Evolutionary conservation across 2,888 invertebrate genomes (phyloP).

Genomic region (Aelia acuminata): DNA sequence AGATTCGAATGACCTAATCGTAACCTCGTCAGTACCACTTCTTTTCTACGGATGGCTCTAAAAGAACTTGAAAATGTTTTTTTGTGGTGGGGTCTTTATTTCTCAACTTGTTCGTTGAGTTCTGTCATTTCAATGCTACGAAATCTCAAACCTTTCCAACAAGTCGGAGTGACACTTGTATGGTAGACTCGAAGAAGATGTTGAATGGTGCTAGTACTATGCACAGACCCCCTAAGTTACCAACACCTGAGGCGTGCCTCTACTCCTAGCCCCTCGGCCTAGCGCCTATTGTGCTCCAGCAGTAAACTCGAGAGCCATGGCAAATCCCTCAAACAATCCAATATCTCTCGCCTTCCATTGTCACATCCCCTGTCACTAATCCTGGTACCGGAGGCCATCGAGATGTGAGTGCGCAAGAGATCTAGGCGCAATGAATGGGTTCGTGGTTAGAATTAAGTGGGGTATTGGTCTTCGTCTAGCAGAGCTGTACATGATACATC

Average conservation of each 20-base stretch:
- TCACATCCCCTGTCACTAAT: not conserved
- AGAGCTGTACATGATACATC: not conserved
- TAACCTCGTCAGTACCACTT: too few species aligned
- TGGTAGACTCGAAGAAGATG: too few species aligned
- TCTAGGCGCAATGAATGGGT: not conserved
- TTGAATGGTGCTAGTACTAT: too few species aligned
- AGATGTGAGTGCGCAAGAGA: not conserved
- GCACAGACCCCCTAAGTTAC: not conserved
- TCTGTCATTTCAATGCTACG: too few species aligned
- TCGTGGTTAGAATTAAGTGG: not conserved
- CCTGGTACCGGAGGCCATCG: not conserved
- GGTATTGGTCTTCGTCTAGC: not conserved
- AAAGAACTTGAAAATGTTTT: too few species aligned
- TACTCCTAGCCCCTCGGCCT: not conserved
- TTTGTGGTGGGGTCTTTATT: too few species aligned
- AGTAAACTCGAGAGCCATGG: not conserved
- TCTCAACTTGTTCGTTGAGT: too few species aligned
- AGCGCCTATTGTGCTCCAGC: not conserved
- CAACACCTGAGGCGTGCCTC: not conserved
- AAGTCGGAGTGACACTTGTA: too few species aligned
- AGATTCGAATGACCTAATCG: too few species aligned
- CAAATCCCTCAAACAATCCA: constrained; percentile 20
- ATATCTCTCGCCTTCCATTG: not conserved
- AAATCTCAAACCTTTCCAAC: too few species aligned
- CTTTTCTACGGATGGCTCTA: too few species aligned